phyloP scores from a whole-genome alignment of 2,113 vertebrate genomes.

The Dolichallabes microphthalmus region DNA sequence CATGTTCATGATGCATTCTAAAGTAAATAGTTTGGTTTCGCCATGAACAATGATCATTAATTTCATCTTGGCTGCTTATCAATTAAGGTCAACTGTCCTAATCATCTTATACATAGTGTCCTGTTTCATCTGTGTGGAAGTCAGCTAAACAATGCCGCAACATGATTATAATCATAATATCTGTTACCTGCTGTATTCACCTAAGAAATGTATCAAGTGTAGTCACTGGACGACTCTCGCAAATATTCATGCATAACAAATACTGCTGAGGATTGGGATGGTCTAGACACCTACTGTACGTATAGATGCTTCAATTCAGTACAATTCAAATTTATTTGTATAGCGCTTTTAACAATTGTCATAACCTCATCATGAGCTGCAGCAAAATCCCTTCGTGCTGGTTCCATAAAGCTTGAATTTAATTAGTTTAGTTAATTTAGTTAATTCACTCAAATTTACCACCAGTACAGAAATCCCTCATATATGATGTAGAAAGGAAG shows the following conservation, averaged over 20 bases:
- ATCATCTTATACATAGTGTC: not conserved
- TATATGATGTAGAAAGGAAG: not conserved
- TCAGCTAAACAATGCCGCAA: not conserved
- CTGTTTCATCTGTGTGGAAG: not conserved
- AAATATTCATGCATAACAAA: not conserved
- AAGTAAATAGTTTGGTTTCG: not conserved
- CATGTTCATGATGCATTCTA: not conserved
- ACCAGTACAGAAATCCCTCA: not conserved
- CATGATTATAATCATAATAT: not conserved
- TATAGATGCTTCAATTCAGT: too few species aligned
- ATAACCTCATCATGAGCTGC: too few species aligned
- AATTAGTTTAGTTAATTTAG: not conserved
- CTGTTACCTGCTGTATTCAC: not conserved
- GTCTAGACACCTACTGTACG: too few species aligned
- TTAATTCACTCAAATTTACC: not conserved
- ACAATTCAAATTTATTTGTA: too few species aligned
- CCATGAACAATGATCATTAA: not conserved
- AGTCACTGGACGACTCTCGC: not conserved
- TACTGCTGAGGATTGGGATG: not conserved
- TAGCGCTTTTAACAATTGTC: too few species aligned
- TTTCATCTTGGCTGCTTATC: not conserved
- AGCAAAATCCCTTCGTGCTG: too few species aligned
- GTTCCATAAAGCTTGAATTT: not conserved
- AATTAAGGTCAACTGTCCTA: not conserved
- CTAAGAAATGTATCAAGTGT: not conserved